phyloP scores from a whole-genome alignment of 2,113 vertebrate species.

The Pteronura brasiliensis region DNA sequence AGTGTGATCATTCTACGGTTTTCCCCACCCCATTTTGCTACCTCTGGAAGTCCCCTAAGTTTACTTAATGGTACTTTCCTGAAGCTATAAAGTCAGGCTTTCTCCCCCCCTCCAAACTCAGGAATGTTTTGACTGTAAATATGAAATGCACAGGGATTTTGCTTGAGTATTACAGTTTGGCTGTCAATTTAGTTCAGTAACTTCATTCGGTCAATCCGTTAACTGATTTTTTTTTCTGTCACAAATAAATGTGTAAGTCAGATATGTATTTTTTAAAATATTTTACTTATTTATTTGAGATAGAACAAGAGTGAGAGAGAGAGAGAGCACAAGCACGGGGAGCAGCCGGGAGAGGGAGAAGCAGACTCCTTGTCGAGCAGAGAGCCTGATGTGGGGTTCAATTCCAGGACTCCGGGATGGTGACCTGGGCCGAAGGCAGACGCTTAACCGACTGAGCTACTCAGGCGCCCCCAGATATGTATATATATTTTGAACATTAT shows the following conservation, averaged over 20 bases:
- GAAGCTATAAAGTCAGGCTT: not conserved
- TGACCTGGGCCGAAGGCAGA: no score
- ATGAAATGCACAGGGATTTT: slow-evolving; percentile 13
- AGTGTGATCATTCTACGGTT: not conserved
- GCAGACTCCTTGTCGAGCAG: no score
- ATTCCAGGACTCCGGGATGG: no score
- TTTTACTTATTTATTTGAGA: no score
- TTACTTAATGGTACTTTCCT: slow-evolving; percentile 20
- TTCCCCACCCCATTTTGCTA: not conserved
- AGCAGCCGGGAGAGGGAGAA: no score
- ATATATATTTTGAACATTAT: not conserved
- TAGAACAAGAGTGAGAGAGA: no score
- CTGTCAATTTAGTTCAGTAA: not conserved
- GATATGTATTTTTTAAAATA: not conserved
- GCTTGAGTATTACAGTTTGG: not conserved
- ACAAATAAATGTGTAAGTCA: not conserved
- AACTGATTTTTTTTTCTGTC: not conserved
- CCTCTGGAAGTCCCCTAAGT: slow-evolving; percentile 28
- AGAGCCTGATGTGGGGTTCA: no score
- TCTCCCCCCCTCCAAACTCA: not conserved
- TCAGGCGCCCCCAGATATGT: no score
- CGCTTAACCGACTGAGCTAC: no score
- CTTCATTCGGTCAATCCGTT: slow-evolving; percentile 9
- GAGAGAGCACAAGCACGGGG: no score
- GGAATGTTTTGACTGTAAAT: slow-evolving; percentile 2